Percentiles rank a stretch among this genome's conserved stretches.
These are phyloP conservation scores for Epinephelus moara DNA, from an alignment of 2,113 vertebrate species.

Conservation along the genomic window DNA sequence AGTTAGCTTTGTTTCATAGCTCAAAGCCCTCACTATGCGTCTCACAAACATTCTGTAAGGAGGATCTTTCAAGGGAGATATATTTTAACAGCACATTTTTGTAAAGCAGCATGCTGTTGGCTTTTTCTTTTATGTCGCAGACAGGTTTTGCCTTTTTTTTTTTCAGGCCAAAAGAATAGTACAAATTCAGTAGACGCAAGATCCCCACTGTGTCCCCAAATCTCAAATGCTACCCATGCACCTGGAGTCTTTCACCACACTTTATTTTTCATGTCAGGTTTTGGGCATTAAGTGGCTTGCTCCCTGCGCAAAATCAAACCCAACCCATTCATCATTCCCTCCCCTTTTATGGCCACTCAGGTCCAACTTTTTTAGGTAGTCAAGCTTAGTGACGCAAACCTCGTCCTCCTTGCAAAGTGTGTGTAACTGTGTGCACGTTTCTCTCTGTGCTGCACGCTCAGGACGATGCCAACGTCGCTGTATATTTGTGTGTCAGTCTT, in stretches of 20 bases:
- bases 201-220: neutral
- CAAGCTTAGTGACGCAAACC: neutral
- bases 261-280: constrained; percentile 32
- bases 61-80: neutral
- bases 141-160: constrained; percentile 15
- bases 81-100: neutral
- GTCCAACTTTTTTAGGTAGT: constrained; percentile 5
- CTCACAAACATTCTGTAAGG: constrained; percentile 13
- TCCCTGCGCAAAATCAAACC: constrained; percentile 17
- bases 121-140: neutral
- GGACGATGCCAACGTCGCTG: neutral
- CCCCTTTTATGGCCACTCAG: constrained; percentile 1
- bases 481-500: constrained; percentile 26
- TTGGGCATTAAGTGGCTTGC: constrained; percentile 15
- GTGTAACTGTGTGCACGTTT: neutral
- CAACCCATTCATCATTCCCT: constrained; percentile 27
- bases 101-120: neutral
- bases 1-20: constrained; percentile 22
- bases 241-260: constrained; percentile 21
- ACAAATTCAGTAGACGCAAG: constrained; percentile 16
- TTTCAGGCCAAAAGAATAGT: constrained; percentile 31
- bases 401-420: constrained; percentile 10
- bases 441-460: neutral
- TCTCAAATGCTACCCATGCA: constrained; percentile 9
- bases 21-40: constrained; percentile 5